Percentiles rank a stretch among this genome's conserved stretches.
Conservation (phyloP, 2,113 vertebrate genomes). For the Scophthalmus maximus region DNA sequence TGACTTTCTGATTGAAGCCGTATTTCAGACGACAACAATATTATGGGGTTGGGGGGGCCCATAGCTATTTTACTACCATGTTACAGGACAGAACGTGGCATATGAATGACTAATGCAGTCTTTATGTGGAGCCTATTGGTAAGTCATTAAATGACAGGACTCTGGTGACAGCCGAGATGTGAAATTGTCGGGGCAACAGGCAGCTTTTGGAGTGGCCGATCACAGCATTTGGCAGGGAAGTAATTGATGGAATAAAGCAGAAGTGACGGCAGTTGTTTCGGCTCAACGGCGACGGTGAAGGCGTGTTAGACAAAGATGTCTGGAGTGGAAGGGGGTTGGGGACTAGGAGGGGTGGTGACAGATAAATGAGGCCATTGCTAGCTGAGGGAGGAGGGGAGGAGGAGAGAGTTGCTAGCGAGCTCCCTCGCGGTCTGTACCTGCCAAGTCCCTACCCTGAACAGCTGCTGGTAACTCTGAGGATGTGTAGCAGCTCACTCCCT, state of each 20-base stretch:
- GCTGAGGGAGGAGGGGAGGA: slow-evolving; percentile 59
- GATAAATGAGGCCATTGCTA: too few relatives aligned
- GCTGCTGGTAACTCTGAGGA: slow-evolving; percentile 74
- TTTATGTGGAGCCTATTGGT: slow-evolving; percentile 36
- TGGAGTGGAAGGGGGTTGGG: slow-evolving; percentile 54
- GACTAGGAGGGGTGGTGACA: slow-evolving; percentile 63
- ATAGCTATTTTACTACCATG: slow-evolving; percentile 39
- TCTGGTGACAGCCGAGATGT: slow-evolving; percentile 36
- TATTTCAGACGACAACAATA: slow-evolving; percentile 64
- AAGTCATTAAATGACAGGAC: slow-evolving; percentile 46
- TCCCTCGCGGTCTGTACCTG: slow-evolving; percentile 81
- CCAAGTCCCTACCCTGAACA: slow-evolving; percentile 79
- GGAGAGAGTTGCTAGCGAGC: slow-evolving; percentile 58
- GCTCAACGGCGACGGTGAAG: slow-evolving; percentile 43
- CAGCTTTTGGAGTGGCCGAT: slow-evolving; percentile 43
- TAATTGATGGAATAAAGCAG: slow-evolving; percentile 65
- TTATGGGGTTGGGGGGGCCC: slow-evolving; percentile 26
- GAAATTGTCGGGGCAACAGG: slow-evolving; percentile 28
- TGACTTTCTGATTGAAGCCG: slow-evolving; percentile 69
- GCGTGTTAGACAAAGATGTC: slow-evolving; percentile 70
- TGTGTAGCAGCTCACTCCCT: slow-evolving; percentile 54
- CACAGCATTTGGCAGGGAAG: slow-evolving; percentile 34
- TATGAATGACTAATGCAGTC: slow-evolving; percentile 39
- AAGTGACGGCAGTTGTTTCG: slow-evolving; percentile 62
- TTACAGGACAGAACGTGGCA: slow-evolving; percentile 6